Conservation (phyloP, 2,888 invertebrate genomes). For the Maniola hyperantus region DNA sequence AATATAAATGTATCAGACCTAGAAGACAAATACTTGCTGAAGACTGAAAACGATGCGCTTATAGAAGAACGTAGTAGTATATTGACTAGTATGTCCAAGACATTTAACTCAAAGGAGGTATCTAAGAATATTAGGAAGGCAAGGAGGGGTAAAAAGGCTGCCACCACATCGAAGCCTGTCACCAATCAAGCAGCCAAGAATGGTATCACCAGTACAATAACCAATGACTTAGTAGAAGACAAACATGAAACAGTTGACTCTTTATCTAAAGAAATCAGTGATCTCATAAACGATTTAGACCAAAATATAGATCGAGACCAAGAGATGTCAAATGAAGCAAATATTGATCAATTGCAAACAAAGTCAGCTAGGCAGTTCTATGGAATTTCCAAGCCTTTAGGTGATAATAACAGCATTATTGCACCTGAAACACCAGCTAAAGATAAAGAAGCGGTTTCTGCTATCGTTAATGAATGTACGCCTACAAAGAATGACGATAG, state of each 20-base stretch:
- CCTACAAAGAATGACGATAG: conserved; percentile 73
- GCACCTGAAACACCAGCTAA: conserved; percentile 69
- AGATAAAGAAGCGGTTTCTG: conserved; percentile 57
- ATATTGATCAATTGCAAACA: conserved; percentile 56
- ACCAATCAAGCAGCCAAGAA: conserved; percentile 45
- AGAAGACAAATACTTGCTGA: conserved; percentile 83
- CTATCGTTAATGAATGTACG: conserved; percentile 61
- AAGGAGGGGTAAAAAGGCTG: conserved; percentile 72
- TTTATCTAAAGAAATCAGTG: conserved; percentile 74
- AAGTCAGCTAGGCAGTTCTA: conserved; percentile 69
- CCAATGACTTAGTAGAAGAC: conserved; percentile 59
- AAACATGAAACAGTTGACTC: conserved; percentile 73
- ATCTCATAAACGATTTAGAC: conserved; percentile 73
- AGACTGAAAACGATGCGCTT: conserved; percentile 84
- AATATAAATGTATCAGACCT: conserved; percentile 77
- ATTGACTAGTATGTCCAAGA: conserved; percentile 80
- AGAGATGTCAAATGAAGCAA: conserved; percentile 51
- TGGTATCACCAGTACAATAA: conserved; percentile 50
- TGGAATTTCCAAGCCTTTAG: conserved; percentile 64
- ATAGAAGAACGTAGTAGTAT: conserved; percentile 77
- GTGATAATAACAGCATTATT: conserved; percentile 63
- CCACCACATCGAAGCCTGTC: conserved; percentile 54
- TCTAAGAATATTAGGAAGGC: conserved; percentile 77
- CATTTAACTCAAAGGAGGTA: conserved; percentile 77
- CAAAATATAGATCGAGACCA: conserved; percentile 70